Conservation (phyloP, 2,113 vertebrate genomes). For the Procavia capensis region DNA sequence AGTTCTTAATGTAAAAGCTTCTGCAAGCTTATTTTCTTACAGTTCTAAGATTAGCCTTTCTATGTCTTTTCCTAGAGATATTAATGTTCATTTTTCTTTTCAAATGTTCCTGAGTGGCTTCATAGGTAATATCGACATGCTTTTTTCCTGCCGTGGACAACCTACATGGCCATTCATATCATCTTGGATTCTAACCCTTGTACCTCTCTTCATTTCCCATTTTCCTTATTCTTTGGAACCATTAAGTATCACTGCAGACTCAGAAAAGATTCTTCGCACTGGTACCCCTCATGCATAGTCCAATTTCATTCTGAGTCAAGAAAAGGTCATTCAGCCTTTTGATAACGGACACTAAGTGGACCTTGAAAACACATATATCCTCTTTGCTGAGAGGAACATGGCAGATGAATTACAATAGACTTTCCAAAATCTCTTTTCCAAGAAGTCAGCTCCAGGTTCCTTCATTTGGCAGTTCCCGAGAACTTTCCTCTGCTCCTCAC, state of each 20-base stretch:
- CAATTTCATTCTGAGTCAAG: neutral
- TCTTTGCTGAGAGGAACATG: neutral
- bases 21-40: constrained; percentile 37
- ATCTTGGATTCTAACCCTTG: neutral
- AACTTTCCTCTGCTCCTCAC: neutral
- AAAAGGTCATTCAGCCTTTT: neutral
- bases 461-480: constrained; percentile 5
- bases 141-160: neutral
- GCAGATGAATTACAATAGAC: constrained; percentile 28
- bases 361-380: neutral
- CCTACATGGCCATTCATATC: neutral
- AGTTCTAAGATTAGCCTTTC: neutral
- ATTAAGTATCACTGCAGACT: neutral
- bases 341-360: neutral
- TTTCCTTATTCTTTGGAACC: neutral
- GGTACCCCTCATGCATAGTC: neutral
- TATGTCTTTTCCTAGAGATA: neutral
- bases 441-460: neutral
- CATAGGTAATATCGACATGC: neutral
- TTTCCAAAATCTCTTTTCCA: neutral
- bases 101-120: neutral
- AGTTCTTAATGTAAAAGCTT: constrained; percentile 50
- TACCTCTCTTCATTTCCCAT: constrained; percentile 8
- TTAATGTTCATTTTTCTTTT: constrained; percentile 39
- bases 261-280: neutral